Conservation (phyloP, 2,113 vertebrate genomes). For the Ahaetulla prasina region DNA sequence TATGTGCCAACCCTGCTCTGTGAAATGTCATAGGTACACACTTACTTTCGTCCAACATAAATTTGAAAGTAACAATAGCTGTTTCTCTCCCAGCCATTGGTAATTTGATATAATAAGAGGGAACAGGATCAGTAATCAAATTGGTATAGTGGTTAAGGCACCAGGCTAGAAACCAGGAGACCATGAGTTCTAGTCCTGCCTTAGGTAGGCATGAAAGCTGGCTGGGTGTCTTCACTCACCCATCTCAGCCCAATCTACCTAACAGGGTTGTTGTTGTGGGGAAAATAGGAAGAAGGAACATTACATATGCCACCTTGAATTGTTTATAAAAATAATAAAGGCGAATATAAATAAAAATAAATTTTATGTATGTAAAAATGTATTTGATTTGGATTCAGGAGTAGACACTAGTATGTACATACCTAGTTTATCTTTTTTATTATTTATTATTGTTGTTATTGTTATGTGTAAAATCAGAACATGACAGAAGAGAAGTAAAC, state of each 20-base stretch:
- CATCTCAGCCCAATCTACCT: neutral
- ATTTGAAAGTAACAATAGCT: neutral
- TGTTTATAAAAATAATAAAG: neutral
- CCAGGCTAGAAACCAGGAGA: neutral
- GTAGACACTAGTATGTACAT: neutral
- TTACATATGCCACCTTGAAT: neutral
- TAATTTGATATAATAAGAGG: neutral
- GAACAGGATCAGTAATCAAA: neutral
- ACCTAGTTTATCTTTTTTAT: neutral
- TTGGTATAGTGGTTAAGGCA: neutral
- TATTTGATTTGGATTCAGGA: neutral
- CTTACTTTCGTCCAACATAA: neutral
- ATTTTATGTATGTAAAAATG: too few relatives aligned
- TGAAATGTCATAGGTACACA: neutral
- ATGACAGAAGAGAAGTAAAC: neutral
- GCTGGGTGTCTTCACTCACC: neutral
- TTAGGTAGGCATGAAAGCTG: neutral
- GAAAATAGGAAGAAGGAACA: neutral
- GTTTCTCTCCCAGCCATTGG: neutral
- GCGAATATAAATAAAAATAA: neutral
- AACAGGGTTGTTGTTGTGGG: neutral
- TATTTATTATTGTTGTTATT: too few relatives aligned
- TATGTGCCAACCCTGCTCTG: neutral
- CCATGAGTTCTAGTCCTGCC: neutral
- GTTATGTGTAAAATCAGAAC: neutral